Evolutionary conservation across 2,113 vertebrate species (phyloP).

Genomic region (Tachycineta bicolor): DNA sequence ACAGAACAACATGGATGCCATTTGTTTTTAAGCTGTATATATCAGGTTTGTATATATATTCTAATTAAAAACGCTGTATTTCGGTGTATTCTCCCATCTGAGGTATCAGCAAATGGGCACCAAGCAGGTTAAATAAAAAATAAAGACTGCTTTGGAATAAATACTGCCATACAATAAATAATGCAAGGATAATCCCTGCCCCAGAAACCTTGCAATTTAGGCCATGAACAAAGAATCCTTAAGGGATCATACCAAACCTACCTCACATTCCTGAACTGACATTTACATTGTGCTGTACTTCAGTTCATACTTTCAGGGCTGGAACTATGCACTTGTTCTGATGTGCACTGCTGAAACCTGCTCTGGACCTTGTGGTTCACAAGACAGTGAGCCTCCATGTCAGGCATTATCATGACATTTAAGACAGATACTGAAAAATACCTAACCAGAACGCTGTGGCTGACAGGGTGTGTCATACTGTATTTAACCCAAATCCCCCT

Average conservation of each 20-base stretch:
- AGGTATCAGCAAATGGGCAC: background rate
- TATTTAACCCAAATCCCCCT: background rate
- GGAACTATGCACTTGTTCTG: background rate
- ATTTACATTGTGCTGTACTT: conserved; percentile 24
- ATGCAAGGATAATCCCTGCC: conserved; percentile 30
- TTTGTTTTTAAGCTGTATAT: background rate
- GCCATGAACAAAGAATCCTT: conserved; percentile 32
- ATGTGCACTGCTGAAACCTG: background rate
- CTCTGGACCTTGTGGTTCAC: background rate
- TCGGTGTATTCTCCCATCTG: background rate
- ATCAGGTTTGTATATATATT: background rate
- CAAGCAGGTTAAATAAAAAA: background rate
- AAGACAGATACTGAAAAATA: background rate
- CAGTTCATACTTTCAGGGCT: background rate
- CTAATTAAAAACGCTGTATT: background rate
- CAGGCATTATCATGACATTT: background rate
- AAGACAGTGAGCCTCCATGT: background rate
- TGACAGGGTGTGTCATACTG: too few relatives aligned
- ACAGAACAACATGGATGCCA: background rate
- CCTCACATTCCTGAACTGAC: background rate
- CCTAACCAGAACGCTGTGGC: background rate
- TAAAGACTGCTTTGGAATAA: background rate
- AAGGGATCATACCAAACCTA: conserved; percentile 35
- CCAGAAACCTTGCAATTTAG: conserved; percentile 61
- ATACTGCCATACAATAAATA: conserved; percentile 31